These are phyloP conservation scores for Xanthorhoe designata DNA, from an alignment of 2,888 invertebrate genomes.

Conservation along the genomic window DNA sequence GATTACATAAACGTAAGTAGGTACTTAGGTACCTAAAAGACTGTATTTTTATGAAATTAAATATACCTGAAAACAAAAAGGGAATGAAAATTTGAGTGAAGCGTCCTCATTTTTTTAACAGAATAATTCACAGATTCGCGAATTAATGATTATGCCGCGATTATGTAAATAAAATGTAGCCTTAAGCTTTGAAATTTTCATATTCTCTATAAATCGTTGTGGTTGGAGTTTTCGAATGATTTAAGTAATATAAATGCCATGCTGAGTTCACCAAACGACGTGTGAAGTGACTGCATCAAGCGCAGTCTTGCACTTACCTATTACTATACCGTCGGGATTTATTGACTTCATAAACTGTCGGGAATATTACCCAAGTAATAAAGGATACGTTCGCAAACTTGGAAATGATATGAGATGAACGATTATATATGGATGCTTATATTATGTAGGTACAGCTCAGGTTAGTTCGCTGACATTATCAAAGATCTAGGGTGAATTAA, in stretches of 20 bases:
- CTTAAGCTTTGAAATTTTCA: slow-evolving; percentile 27
- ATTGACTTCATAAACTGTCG: slow-evolving; percentile 71
- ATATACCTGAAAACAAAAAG: slow-evolving; percentile 23
- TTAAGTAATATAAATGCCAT: slow-evolving; percentile 20
- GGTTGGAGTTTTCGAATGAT: slow-evolving; percentile 17
- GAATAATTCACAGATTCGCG: slow-evolving; percentile 28
- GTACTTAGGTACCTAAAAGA: slow-evolving; percentile 26
- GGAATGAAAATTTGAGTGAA: slow-evolving; percentile 19
- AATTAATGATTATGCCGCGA: slow-evolving; percentile 29
- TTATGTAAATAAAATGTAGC: slow-evolving; percentile 25
- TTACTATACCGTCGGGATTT: slow-evolving; percentile 67
- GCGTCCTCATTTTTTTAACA: slow-evolving; percentile 19
- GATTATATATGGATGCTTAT: not conserved
- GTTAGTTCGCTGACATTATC: not conserved
- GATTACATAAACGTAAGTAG: slow-evolving; percentile 35
- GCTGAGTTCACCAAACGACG: slow-evolving; percentile 24
- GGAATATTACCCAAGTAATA: slow-evolving; percentile 74
- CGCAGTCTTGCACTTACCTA: slow-evolving; percentile 50
- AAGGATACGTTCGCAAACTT: slow-evolving; percentile 68
- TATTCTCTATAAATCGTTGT: slow-evolving; percentile 29
- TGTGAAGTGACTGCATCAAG: slow-evolving; percentile 58
- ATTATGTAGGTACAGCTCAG: no score
- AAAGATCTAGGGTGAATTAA: not conserved
- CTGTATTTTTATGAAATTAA: slow-evolving; percentile 11
- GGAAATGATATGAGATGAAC: slow-evolving; percentile 39